Percentiles rank a stretch among this genome's conserved stretches.
phyloP scores from a whole-genome alignment of 92 coral and sea anemone genomes.

The Metridium senile region DNA sequence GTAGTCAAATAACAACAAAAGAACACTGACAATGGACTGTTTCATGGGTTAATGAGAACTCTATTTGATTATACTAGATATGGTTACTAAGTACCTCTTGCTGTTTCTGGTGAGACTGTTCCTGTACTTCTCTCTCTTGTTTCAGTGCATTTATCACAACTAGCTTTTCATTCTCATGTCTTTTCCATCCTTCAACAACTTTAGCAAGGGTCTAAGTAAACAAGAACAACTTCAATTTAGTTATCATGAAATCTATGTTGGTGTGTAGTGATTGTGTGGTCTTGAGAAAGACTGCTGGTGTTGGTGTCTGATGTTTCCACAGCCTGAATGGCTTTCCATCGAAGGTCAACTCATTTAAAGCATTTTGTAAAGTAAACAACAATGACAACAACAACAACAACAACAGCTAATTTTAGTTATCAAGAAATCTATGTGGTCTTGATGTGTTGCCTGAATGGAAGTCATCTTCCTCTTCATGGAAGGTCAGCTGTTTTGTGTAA shows the following conservation, averaged over 20 bases:
- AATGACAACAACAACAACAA: too few species aligned
- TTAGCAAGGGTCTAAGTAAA: constrained; percentile 98
- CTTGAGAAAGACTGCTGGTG: too few species aligned
- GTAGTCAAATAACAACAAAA: neutral
- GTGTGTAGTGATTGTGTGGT: too few species aligned
- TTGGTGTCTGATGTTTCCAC: too few species aligned
- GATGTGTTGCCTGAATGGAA: too few species aligned
- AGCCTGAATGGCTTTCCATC: neutral
- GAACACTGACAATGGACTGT: neutral
- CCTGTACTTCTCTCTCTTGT: constrained; percentile 76
- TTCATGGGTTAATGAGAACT: too few species aligned
- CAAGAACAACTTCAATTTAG: neutral
- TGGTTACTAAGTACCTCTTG: constrained; percentile 66
- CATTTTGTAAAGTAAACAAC: too few species aligned
- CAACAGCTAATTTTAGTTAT: too few species aligned
- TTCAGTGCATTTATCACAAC: constrained; percentile 75
- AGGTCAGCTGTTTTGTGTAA: too few species aligned
- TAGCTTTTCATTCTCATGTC: constrained; percentile 91
- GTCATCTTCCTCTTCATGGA: too few species aligned
- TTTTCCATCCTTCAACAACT: constrained; percentile 99
- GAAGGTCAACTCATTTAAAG: neutral
- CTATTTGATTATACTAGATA: neutral
- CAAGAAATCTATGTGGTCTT: too few species aligned
- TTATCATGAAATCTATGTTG: too few species aligned
- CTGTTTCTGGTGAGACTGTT: constrained; percentile 83